Percentiles rank a stretch among this genome's conserved stretches.
These are phyloP conservation scores for Polyommatus iphigenia DNA, from an alignment of 2,888 invertebrate genomes.

Conservation along the genomic window DNA sequence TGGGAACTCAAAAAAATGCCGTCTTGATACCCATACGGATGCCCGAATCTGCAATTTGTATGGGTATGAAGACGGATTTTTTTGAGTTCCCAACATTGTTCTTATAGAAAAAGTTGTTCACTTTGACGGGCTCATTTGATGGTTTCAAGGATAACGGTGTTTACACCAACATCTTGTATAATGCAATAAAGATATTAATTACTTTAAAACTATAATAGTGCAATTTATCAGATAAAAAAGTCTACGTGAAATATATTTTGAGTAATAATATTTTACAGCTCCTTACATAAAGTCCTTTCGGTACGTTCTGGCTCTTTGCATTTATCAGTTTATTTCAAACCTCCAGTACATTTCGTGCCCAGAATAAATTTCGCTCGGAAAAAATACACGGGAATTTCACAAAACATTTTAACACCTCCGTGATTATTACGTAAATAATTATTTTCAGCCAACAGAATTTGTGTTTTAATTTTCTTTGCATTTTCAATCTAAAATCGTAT, in stretches of 20 bases:
- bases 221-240: neutral
- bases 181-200: too few species aligned
- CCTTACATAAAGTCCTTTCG: slow-evolving; percentile 15
- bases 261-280: slow-evolving; percentile 6
- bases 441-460: slow-evolving; percentile 23
- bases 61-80: too few species aligned
- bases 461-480: neutral
- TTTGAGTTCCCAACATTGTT: too few species aligned
- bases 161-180: too few species aligned
- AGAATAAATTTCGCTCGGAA: slow-evolving; percentile 45
- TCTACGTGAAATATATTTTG: neutral
- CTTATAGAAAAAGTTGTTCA: too few species aligned
- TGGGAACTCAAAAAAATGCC: too few species aligned
- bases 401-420: slow-evolving; percentile 32
- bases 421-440: slow-evolving; percentile 17
- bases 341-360: slow-evolving; percentile 43
- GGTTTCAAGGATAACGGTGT: too few species aligned
- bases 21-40: too few species aligned
- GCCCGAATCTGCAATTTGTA: too few species aligned
- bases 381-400: slow-evolving; percentile 36
- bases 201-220: neutral
- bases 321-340: slow-evolving; percentile 47
- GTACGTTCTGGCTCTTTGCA: slow-evolving; percentile 36
- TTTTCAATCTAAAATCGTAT: neutral
- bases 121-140: too few species aligned